A percentile compares a stretch with the other conserved stretches of the same genome.
phyloP scores from a whole-genome alignment of 2,113 vertebrate genomes.

The Sphaerodactylus townsendi region DNA sequence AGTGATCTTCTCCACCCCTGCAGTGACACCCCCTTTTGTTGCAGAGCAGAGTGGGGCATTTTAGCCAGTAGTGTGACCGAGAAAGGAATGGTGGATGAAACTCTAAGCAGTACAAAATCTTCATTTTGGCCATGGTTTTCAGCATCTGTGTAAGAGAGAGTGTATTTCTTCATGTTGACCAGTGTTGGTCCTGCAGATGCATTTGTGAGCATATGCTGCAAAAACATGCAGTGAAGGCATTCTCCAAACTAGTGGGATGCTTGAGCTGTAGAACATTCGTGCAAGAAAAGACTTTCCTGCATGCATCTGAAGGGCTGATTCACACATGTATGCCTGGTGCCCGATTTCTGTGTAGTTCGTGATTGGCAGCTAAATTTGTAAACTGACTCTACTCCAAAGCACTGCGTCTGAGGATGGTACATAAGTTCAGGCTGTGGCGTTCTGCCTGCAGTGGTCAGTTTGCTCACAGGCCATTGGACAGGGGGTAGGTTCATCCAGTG shows the following conservation, averaged over 20 bases:
- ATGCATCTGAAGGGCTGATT: neutral
- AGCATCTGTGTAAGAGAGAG: neutral
- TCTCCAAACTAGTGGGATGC: neutral
- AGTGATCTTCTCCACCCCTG: neutral
- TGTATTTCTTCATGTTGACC: too few species aligned
- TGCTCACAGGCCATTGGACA: neutral
- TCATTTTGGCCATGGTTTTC: neutral
- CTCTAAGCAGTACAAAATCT: neutral
- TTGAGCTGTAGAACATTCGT: too few species aligned
- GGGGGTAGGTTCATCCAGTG: too few species aligned
- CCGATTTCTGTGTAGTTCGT: neutral
- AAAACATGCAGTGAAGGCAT: neutral
- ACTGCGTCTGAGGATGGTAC: neutral
- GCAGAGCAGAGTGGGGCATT: neutral
- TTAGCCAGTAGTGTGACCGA: neutral
- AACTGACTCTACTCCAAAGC: neutral
- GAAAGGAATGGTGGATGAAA: neutral
- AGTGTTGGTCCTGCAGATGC: neutral
- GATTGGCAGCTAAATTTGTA: neutral
- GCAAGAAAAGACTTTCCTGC: neutral
- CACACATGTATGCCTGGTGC: neutral
- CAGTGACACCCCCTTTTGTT: neutral
- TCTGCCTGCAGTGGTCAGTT: too few species aligned
- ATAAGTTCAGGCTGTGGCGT: too few species aligned
- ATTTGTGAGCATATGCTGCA: too few species aligned